These are phyloP conservation scores for Drosophila funebris DNA, from an alignment of 1,140 invertebrate genomes.

Conservation along the genomic window DNA sequence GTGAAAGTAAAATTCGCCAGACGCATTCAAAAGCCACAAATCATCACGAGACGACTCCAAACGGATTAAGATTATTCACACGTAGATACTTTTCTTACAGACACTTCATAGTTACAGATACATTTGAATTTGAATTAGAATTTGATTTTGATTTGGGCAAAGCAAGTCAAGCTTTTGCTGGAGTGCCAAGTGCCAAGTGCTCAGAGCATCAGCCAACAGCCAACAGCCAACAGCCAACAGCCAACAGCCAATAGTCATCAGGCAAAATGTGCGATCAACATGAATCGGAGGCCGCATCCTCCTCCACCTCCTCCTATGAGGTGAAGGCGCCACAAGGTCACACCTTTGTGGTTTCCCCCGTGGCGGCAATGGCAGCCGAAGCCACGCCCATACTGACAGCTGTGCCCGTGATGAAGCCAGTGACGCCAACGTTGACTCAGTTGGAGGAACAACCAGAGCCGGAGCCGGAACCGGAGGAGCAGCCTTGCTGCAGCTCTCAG, in stretches of 20 bases:
- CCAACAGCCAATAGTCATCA: constrained; percentile 36
- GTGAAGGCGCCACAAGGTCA: constrained; percentile 67
- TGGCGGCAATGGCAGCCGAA: constrained; percentile 22
- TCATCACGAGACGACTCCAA: not conserved
- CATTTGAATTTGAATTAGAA: too few relatives aligned
- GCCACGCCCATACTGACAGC: constrained; percentile 53
- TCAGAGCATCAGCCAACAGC: constrained; percentile 57
- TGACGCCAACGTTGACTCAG: not conserved
- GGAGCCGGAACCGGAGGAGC: constrained; percentile 28
- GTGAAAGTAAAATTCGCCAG: constrained; percentile 69
- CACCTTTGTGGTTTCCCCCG: constrained; percentile 72
- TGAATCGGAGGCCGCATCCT: not conserved
- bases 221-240: constrained; percentile 57
- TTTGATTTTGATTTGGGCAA: not conserved
- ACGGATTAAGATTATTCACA: too few relatives aligned
- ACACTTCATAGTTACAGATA: constrained; percentile 11
- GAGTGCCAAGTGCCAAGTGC: constrained; percentile 68
- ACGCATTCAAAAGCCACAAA: constrained; percentile 2
- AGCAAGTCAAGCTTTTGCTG: constrained; percentile 66
- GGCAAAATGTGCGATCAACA: constrained; percentile 42
- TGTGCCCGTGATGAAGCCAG: constrained; percentile 58
- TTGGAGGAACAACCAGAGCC: not conserved
- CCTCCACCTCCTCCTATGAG: constrained; percentile 35
- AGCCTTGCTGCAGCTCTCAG: constrained; percentile 63
- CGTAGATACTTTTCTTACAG: constrained; percentile 12